Evolutionary conservation across 1,140 invertebrate species (phyloP).

Genomic region (Trachymyrmex septentrionalis): DNA sequence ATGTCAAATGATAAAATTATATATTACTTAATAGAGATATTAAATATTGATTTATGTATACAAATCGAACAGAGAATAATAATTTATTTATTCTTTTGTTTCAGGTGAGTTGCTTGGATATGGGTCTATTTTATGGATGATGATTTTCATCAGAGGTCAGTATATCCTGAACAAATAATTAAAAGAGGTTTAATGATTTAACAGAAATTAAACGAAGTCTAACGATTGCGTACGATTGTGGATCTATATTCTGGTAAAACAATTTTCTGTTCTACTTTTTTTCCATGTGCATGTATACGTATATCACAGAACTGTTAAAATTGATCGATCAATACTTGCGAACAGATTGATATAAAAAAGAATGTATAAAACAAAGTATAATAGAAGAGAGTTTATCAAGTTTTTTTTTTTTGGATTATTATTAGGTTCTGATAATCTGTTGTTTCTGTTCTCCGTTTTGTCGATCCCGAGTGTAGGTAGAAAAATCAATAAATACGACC

Average conservation of each 20-base stretch:
- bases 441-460: background rate
- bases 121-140: background rate
- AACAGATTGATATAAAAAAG: background rate
- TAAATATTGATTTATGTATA: background rate
- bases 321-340: background rate
- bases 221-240: background rate
- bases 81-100: slow-evolving; percentile 39
- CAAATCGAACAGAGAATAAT: slow-evolving; percentile 3
- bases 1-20: background rate
- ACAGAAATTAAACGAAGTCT: slow-evolving; percentile 17
- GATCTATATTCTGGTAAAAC: background rate
- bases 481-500: background rate
- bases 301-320: background rate
- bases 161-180: slow-evolving; percentile 41
- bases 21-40: background rate
- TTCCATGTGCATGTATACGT: background rate
- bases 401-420: background rate
- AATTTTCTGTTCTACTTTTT: background rate
- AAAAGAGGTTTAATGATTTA: slow-evolving; percentile 23
- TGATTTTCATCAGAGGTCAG: background rate
- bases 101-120: slow-evolving; percentile 42
- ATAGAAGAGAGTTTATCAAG: background rate
- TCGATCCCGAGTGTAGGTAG: background rate
- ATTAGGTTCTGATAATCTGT: background rate
- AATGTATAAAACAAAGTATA: background rate